Percentiles rank a stretch among this genome's conserved stretches.
Evolutionary conservation across 2,113 vertebrate species (phyloP).

Genomic region (Eulemur rufifrons): DNA sequence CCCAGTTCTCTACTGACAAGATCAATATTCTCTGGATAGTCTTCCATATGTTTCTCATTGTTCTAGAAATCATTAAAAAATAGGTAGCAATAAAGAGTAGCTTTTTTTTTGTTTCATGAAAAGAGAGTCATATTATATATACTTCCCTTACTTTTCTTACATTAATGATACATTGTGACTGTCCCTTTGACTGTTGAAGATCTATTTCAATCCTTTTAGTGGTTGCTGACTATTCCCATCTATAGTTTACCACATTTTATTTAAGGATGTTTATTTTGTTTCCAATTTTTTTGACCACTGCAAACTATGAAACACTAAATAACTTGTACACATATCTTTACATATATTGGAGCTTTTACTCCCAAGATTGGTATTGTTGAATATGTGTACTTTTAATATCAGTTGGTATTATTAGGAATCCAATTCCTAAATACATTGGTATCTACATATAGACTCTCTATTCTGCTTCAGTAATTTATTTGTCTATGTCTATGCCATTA

Average conservation of each 20-base stretch:
- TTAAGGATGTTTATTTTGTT: neutral
- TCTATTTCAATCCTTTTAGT: neutral
- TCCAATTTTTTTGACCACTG: neutral
- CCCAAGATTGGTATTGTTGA: neutral
- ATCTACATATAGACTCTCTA: neutral
- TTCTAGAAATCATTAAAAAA: neutral
- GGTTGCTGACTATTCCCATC: neutral
- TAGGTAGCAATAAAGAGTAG: neutral
- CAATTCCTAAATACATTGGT: neutral
- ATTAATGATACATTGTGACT: neutral
- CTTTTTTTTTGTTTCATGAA: neutral
- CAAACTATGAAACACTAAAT: neutral
- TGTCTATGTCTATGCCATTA: neutral
- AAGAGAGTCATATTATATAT: neutral
- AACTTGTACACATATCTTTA: neutral
- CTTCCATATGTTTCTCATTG: neutral
- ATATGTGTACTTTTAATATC: neutral
- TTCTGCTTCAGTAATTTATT: neutral
- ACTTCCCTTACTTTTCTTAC: neutral
- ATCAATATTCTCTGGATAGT: neutral
- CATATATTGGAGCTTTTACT: neutral
- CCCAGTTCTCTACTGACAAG: neutral
- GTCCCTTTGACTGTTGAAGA: neutral
- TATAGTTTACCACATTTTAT: neutral
- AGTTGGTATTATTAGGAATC: neutral